phyloP scores from a whole-genome alignment of 2,113 vertebrate species.

The Entelurus aequoreus region DNA sequence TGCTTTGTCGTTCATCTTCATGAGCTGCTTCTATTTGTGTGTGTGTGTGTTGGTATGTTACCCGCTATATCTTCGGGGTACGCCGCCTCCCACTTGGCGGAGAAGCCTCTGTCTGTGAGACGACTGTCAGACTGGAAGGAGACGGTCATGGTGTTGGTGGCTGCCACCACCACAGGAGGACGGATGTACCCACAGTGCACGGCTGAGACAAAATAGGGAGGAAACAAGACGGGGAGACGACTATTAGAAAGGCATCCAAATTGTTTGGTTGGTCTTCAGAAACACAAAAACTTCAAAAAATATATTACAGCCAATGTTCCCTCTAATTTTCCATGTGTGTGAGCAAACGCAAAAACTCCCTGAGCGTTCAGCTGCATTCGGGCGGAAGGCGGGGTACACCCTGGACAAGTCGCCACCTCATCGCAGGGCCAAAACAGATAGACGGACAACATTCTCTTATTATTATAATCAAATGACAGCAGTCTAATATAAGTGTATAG shows the following conservation, averaged over 20 bases:
- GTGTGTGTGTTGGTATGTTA: slow-evolving; percentile 25
- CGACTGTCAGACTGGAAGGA: slow-evolving; percentile 66
- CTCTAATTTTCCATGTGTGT: too few species aligned
- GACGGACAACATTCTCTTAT: too few species aligned
- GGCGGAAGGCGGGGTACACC: too few species aligned
- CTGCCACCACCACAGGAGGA: slow-evolving; percentile 68
- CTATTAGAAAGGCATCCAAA: background rate
- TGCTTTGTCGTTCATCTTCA: slow-evolving; percentile 23
- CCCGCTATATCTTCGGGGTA: slow-evolving; percentile 72
- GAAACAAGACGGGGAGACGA: background rate
- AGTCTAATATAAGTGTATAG: too few species aligned
- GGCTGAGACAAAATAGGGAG: slow-evolving; percentile 44
- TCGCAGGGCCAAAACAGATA: too few species aligned
- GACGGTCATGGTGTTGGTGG: slow-evolving; percentile 58
- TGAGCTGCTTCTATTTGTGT: slow-evolving; percentile 13
- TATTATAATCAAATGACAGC: too few species aligned
- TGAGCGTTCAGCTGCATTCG: too few species aligned
- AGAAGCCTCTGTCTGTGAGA: slow-evolving; percentile 69
- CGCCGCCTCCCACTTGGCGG: slow-evolving; percentile 70
- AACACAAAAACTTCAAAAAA: too few species aligned
- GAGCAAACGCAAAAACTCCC: too few species aligned
- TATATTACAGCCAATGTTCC: too few species aligned
- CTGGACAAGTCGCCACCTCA: too few species aligned
- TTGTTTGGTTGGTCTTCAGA: too few species aligned
- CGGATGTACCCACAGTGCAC: slow-evolving; percentile 67